These are phyloP conservation scores for Sakesphorus luctuosus DNA, from an alignment of 2,113 vertebrate species.

Conservation along the genomic window DNA sequence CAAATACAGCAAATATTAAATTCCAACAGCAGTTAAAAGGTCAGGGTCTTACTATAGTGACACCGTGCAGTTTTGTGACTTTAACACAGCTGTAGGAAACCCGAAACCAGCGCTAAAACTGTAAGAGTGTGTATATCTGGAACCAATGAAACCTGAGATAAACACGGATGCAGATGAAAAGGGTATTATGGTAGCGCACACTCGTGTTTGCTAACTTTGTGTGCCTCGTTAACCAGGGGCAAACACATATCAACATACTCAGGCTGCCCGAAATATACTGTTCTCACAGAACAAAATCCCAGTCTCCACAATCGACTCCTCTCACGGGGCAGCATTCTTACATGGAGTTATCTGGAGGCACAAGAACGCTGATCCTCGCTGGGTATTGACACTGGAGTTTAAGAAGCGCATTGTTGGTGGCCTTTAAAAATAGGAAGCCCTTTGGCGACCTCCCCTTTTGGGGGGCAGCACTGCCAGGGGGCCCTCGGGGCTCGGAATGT, in stretches of 20 bases:
- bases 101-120: constrained; percentile 39
- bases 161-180: background rate
- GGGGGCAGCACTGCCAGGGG: background rate
- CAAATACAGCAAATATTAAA: constrained; percentile 8
- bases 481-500: background rate
- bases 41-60: background rate
- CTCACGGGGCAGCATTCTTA: background rate
- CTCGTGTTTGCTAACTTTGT: background rate
- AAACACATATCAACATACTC: background rate
- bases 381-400: background rate
- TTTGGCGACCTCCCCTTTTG: background rate
- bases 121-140: constrained; percentile 3
- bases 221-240: background rate
- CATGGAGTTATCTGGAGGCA: background rate
- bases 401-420: background rate
- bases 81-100: constrained; percentile 10
- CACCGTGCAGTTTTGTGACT: background rate
- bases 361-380: background rate
- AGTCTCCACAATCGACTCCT: background rate
- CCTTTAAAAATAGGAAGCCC: background rate
- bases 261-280: background rate
- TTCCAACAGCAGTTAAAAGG: constrained; percentile 6
- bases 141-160: constrained; percentile 46
- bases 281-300: background rate
- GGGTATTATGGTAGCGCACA: background rate